These are phyloP conservation scores for Perca schrenkii DNA, from an alignment of 2,113 vertebrate species.

Conservation along the genomic window DNA sequence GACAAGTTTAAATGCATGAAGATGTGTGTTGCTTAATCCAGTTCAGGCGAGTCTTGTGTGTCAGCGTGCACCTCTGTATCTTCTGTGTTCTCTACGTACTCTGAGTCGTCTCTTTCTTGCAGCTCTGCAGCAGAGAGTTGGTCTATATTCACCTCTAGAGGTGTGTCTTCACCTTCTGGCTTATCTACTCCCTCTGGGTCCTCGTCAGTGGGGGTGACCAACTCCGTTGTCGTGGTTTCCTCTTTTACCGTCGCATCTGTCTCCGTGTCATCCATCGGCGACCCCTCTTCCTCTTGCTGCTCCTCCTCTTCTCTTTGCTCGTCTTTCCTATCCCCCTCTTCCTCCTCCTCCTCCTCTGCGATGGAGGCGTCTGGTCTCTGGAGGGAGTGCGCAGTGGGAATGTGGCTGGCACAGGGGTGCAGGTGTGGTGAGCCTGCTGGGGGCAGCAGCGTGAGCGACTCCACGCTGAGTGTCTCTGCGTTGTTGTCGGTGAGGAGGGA, in stretches of 20 bases:
- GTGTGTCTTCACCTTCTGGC: conserved; percentile 18
- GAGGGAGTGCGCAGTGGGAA: conserved; percentile 70
- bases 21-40: conserved; percentile 63
- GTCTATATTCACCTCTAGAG: conserved; percentile 3
- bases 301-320: neutral
- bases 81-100: conserved; percentile 16
- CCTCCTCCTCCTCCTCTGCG: conserved; percentile 57
- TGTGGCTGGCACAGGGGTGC: conserved; percentile 81
- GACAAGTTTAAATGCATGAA: conserved; percentile 26
- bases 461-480: conserved; percentile 89
- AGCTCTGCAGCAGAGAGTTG: conserved; percentile 6
- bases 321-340: neutral
- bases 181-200: conserved; percentile 7
- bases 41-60: conserved; percentile 68
- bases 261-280: conserved; percentile 44
- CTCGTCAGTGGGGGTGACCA: conserved; percentile 60
- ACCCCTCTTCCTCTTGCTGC: conserved; percentile 30
- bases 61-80: conserved; percentile 41
- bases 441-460: conserved; percentile 94
- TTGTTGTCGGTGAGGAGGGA: conserved; percentile 91
- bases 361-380: conserved; percentile 59
- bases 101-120: neutral
- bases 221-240: conserved; percentile 48
- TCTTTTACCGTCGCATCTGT: conserved; percentile 52
- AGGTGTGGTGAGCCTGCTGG: conserved; percentile 90